Conservation (phyloP, 2,797 vertebrate genomes). For the Pelobates cultripes region DNA sequence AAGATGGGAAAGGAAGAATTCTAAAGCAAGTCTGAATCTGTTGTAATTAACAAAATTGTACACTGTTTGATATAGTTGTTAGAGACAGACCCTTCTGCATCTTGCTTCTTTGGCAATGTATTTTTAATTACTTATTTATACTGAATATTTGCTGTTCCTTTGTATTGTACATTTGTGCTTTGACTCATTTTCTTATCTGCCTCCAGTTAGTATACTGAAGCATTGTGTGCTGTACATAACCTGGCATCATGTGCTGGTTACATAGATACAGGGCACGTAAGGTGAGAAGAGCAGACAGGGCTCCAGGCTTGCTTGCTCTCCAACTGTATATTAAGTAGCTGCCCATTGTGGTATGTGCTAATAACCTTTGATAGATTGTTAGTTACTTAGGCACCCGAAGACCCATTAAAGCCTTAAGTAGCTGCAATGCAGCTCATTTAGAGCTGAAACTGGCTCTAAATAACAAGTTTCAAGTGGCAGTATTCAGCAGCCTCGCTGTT, state of each 20-base stretch:
- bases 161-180: background rate
- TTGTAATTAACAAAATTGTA: too few relatives aligned
- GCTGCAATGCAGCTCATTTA: background rate
- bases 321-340: slow-evolving; percentile 28
- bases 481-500: background rate
- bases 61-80: too few relatives aligned
- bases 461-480: background rate
- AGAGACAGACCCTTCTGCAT: too few relatives aligned
- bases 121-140: too few relatives aligned
- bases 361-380: slow-evolving; percentile 47
- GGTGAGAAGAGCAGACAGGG: slow-evolving; percentile 36
- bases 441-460: background rate
- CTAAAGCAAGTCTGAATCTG: too few relatives aligned
- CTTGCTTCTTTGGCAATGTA: too few relatives aligned
- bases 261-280: slow-evolving; percentile 29
- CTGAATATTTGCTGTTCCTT: background rate
- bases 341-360: slow-evolving; percentile 32
- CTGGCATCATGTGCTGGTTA: background rate
- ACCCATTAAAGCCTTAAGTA: background rate
- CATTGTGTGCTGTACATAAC: background rate
- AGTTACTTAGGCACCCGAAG: slow-evolving; percentile 15
- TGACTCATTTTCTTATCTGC: background rate
- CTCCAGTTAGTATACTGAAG: background rate
- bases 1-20: too few relatives aligned
- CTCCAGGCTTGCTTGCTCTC: slow-evolving; percentile 15